Evolutionary conservation across 2,113 vertebrate genomes (phyloP).

Genomic region (Hymenochirus boettgeri): DNA sequence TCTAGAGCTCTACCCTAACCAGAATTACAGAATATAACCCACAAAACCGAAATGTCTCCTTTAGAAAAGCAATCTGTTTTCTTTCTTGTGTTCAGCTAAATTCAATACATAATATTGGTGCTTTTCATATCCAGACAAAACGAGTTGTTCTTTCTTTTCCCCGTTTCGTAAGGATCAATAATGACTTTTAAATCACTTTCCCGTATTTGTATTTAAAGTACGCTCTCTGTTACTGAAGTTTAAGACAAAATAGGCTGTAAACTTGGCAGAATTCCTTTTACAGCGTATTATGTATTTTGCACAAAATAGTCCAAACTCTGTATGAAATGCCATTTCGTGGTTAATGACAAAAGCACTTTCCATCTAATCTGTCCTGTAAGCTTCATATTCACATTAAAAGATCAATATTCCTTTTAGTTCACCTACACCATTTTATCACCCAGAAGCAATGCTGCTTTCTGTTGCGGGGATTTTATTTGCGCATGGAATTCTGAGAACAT

Average conservation of each 20-base stretch:
- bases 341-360: slow-evolving; percentile 25
- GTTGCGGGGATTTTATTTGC: too few relatives aligned
- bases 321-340: background rate
- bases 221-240: slow-evolving; percentile 26
- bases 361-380: background rate
- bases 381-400: background rate
- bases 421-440: too few relatives aligned
- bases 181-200: slow-evolving; percentile 7
- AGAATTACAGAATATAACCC: too few relatives aligned
- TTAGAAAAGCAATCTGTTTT: too few relatives aligned
- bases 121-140: slow-evolving; percentile 12
- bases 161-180: slow-evolving; percentile 15
- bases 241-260: slow-evolving; percentile 8
- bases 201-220: slow-evolving; percentile 21
- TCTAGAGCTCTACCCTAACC: too few relatives aligned
- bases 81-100: background rate
- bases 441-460: too few relatives aligned
- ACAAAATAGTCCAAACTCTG: slow-evolving; percentile 10
- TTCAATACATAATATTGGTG: background rate
- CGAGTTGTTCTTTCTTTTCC: background rate
- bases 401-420: slow-evolving; percentile 27
- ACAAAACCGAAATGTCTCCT: too few relatives aligned
- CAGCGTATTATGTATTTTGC: slow-evolving; percentile 12
- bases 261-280: slow-evolving; percentile 7
- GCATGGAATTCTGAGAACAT: too few relatives aligned